Percentiles rank a stretch among this genome's conserved stretches.
Conservation (phyloP, 2,888 invertebrate species). For the Oscheius onirici region DNA sequence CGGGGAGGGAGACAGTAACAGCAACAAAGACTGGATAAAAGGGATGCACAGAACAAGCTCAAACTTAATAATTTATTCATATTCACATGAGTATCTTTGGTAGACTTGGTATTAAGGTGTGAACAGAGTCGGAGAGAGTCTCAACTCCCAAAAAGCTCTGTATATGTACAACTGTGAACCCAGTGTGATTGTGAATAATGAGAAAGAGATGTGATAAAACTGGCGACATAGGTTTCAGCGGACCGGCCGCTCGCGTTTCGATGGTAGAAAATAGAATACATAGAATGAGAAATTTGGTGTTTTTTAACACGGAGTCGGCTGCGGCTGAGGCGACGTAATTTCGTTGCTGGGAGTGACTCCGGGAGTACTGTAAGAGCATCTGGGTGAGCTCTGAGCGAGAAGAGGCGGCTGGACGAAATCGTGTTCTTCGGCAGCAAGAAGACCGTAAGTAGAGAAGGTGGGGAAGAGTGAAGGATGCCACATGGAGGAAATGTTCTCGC, state of each 20-base stretch:
- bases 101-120: too few species aligned
- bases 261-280: neutral
- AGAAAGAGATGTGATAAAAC: too few species aligned
- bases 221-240: neutral
- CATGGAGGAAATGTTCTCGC: constrained; percentile 38
- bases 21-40: too few species aligned
- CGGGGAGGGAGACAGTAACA: too few species aligned
- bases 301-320: constrained; percentile 52
- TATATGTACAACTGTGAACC: too few species aligned
- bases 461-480: constrained; percentile 48
- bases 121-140: too few species aligned
- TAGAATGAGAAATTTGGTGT: too few species aligned
- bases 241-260: constrained; percentile 1
- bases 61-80: too few species aligned
- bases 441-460: constrained; percentile 45
- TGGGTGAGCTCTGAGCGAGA: neutral
- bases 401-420: neutral
- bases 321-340: constrained; percentile 38
- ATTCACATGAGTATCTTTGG: too few species aligned
- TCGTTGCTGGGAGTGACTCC: constrained; percentile 2
- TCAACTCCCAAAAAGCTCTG: too few species aligned
- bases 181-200: too few species aligned
- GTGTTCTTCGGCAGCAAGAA: constrained; percentile 28
- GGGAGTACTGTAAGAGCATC: constrained; percentile 4
- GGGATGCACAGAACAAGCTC: too few species aligned